These are phyloP conservation scores for Polia nebulosa DNA, from an alignment of 2,888 invertebrate species.

Conservation along the genomic window DNA sequence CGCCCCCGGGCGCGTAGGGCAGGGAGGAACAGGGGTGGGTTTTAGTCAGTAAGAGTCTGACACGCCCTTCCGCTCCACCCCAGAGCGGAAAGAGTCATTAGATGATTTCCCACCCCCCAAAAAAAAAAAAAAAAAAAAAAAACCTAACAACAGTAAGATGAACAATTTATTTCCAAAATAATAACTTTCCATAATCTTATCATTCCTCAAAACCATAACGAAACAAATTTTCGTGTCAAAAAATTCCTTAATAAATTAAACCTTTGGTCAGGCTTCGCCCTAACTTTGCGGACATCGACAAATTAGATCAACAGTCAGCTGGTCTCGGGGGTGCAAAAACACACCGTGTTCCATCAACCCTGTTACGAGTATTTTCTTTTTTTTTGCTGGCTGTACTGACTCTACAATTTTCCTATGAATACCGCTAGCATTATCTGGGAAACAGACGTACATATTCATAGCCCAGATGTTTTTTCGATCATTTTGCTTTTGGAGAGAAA, in stretches of 20 bases:
- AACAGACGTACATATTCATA: slow-evolving; percentile 63
- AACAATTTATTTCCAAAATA: background rate
- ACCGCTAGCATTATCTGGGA: slow-evolving; percentile 63
- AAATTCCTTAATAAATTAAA: slow-evolving; percentile 56
- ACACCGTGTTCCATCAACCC: slow-evolving; percentile 76
- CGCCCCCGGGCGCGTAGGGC: no score
- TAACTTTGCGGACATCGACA: slow-evolving; percentile 65
- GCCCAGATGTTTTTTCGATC: slow-evolving; percentile 16
- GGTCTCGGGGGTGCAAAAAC: slow-evolving; percentile 73
- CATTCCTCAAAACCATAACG: slow-evolving; percentile 7
- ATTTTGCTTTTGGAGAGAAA: slow-evolving; percentile 21
- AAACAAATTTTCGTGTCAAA: slow-evolving; percentile 41
- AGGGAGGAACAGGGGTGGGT: no score
- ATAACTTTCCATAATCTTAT: slow-evolving; percentile 27
- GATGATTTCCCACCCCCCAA: no score
- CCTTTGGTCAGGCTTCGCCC: slow-evolving; percentile 47
- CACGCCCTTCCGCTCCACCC: no score
- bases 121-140: background rate
- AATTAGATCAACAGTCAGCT: slow-evolving; percentile 78
- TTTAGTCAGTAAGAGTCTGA: no score
- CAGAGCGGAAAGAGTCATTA: no score
- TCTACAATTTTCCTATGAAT: slow-evolving; percentile 72
- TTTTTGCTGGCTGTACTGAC: slow-evolving; percentile 73
- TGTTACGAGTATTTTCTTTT: slow-evolving; percentile 77
- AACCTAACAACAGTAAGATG: background rate